phyloP scores from a whole-genome alignment of 1,140 invertebrate species.

The Ladona fulva region DNA sequence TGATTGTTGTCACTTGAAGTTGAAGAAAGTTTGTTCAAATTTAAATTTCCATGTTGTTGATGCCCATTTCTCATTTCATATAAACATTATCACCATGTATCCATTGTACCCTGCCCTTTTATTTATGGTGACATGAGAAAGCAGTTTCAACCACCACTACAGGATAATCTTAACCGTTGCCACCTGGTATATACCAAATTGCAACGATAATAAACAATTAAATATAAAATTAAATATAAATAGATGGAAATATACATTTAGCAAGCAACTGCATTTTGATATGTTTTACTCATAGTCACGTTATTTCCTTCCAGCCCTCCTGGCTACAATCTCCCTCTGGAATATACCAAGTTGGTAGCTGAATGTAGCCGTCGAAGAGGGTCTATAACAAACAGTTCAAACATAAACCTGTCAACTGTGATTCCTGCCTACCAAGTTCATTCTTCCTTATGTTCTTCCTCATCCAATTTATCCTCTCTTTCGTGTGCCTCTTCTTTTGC shows the following conservation, averaged over 20 bases:
- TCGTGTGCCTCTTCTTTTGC: neutral
- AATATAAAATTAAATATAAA: neutral
- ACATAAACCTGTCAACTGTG: neutral
- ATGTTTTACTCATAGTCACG: no score
- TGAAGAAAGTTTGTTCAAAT: no score
- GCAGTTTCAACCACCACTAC: no score
- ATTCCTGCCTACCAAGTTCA: conserved; percentile 7
- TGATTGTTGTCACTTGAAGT: no score
- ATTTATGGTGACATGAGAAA: no score
- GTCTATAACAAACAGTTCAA: conserved; percentile 26
- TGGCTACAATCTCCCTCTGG: conserved; percentile 70
- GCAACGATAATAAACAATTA: neutral
- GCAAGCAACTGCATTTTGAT: no score
- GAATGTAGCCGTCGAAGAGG: conserved; percentile 51
- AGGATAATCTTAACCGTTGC: no score
- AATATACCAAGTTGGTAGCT: conserved; percentile 72
- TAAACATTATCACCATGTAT: no score
- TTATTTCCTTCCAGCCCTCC: conserved; percentile 47
- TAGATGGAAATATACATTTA: neutral
- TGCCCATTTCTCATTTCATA: no score
- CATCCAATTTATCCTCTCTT: neutral
- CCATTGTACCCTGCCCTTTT: no score
- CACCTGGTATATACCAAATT: neutral
- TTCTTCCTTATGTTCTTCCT: neutral
- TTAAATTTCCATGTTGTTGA: no score